Conservation (phyloP, 2,888 invertebrate genomes). For the Fissipunctia ypsillon region DNA sequence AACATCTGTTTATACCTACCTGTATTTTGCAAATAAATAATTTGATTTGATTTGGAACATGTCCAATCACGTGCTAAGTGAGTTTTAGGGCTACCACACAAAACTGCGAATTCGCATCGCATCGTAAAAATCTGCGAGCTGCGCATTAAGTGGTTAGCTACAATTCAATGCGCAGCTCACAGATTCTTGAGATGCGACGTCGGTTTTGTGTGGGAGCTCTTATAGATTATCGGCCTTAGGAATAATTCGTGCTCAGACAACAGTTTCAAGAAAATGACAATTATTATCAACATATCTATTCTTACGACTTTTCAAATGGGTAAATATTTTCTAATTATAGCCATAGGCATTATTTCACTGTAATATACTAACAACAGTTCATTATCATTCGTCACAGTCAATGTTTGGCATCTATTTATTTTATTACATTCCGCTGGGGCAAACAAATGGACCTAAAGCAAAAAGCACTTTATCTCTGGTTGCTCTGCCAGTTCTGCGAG, state of each 20-base stretch:
- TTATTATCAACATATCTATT: constrained; percentile 11
- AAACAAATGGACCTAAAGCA: background rate
- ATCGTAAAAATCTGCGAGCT: too few relatives aligned
- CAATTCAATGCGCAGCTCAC: too few relatives aligned
- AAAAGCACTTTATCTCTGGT: background rate
- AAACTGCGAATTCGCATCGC: too few relatives aligned
- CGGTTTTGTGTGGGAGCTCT: too few relatives aligned
- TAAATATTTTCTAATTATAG: background rate
- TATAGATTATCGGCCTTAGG: too few relatives aligned
- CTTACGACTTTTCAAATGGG: background rate
- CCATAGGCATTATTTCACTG: background rate
- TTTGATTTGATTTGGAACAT: too few relatives aligned
- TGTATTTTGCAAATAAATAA: too few relatives aligned
- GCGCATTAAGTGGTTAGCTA: too few relatives aligned
- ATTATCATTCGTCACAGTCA: background rate
- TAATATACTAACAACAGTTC: background rate
- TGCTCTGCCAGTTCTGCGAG: background rate
- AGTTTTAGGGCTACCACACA: too few relatives aligned
- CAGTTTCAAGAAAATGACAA: background rate
- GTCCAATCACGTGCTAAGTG: too few relatives aligned
- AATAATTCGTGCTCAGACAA: background rate
- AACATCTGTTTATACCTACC: too few relatives aligned
- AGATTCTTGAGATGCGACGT: too few relatives aligned
- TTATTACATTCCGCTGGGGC: constrained; percentile 23
- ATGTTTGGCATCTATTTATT: constrained; percentile 25